Evolutionary conservation across 2,797 vertebrate species (phyloP).

Genomic region (Centroberyx gerrardi): DNA sequence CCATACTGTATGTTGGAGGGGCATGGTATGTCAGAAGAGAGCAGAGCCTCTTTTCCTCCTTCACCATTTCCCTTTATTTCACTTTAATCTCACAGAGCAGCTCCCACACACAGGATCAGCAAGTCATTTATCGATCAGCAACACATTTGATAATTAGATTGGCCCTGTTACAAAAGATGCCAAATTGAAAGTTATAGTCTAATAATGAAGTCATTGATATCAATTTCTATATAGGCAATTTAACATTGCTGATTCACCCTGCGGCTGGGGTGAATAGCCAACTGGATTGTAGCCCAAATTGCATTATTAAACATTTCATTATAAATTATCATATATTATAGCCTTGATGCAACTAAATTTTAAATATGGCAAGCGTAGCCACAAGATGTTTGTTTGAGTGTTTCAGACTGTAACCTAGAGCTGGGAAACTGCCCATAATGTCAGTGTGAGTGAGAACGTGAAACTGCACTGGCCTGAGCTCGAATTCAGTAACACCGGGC

Average conservation of each 20-base stretch:
- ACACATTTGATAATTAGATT: too few species aligned
- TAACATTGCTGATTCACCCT: neutral
- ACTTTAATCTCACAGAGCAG: too few species aligned
- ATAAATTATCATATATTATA: neutral
- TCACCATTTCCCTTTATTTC: too few species aligned
- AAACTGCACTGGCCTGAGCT: slow-evolving; percentile 32
- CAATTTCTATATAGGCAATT: neutral
- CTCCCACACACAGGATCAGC: too few species aligned
- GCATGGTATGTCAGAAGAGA: too few species aligned
- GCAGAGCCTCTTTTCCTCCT: too few species aligned
- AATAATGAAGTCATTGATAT: neutral
- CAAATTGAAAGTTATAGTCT: too few species aligned
- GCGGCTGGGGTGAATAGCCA: neutral
- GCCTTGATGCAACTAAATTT: neutral
- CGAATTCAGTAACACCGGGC: slow-evolving; percentile 48
- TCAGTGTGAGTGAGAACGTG: slow-evolving; percentile 50
- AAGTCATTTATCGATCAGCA: too few species aligned
- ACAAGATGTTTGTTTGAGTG: slow-evolving; percentile 1
- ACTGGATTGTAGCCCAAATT: neutral
- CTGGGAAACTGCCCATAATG: slow-evolving; percentile 38
- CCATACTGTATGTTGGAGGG: too few species aligned
- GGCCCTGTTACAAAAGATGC: too few species aligned
- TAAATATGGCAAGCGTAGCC: neutral
- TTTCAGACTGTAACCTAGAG: slow-evolving; percentile 39
- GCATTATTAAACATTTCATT: neutral